Evolutionary conservation across 1,140 invertebrate genomes (phyloP).

Genomic region (Condylostylus longicornis): DNA sequence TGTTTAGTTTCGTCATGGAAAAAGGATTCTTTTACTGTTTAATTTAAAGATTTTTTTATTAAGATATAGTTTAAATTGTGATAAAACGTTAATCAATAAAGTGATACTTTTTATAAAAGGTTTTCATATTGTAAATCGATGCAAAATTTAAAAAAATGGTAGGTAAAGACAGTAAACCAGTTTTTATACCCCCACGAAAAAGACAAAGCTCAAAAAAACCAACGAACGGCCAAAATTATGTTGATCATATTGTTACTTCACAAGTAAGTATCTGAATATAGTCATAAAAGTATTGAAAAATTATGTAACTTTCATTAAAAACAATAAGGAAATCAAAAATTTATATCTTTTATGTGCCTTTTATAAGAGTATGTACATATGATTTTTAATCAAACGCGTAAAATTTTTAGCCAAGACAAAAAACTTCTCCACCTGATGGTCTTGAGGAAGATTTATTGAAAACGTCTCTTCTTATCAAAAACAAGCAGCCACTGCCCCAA

Average conservation of each 20-base stretch:
- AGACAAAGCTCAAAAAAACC: slow-evolving; percentile 38
- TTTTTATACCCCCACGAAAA: slow-evolving; percentile 43
- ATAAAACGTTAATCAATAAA: background rate
- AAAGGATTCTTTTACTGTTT: background rate
- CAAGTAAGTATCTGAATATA: slow-evolving; percentile 34
- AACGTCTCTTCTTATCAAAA: slow-evolving; percentile 28
- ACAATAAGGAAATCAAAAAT: slow-evolving; percentile 1
- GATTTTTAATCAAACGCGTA: slow-evolving; percentile 23
- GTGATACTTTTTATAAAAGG: background rate
- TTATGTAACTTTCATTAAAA: slow-evolving; percentile 1
- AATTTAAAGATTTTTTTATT: background rate
- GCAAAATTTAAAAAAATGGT: slow-evolving; percentile 16
- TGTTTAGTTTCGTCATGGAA: no score
- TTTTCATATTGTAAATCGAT: slow-evolving; percentile 17
- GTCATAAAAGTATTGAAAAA: slow-evolving; percentile 6
- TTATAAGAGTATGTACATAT: background rate
- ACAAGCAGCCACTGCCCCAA: slow-evolving; percentile 28
- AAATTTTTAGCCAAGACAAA: slow-evolving; percentile 27
- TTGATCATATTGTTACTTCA: slow-evolving; percentile 43
- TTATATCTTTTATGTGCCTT: background rate
- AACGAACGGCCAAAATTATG: slow-evolving; percentile 35
- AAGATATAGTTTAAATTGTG: background rate
- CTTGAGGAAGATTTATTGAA: slow-evolving; percentile 28
- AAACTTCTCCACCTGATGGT: slow-evolving; percentile 28
- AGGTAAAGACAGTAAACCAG: slow-evolving; percentile 31